Evolutionary conservation across 1,140 invertebrate species (phyloP).

Genomic region (Drosophila varians): DNA sequence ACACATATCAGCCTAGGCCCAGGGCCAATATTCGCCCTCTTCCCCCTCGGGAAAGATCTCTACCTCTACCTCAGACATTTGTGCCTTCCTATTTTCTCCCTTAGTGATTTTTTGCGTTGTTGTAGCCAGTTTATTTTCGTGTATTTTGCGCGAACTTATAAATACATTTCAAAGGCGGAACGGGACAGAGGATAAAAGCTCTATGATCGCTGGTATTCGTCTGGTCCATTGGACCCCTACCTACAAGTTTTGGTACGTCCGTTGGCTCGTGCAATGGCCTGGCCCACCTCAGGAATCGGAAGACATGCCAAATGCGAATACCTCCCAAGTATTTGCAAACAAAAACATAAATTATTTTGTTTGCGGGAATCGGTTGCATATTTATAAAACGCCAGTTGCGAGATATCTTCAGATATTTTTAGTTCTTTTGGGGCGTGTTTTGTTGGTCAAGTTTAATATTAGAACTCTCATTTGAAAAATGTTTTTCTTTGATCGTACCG

Average conservation of each 20-base stretch:
- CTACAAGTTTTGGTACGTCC: background rate
- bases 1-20: slow-evolving; percentile 21
- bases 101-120: slow-evolving; percentile 46
- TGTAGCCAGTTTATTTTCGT: slow-evolving; percentile 48
- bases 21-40: slow-evolving; percentile 9
- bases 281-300: slow-evolving; percentile 40
- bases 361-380: slow-evolving; percentile 46
- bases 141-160: slow-evolving; percentile 53
- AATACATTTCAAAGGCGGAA: slow-evolving; percentile 52
- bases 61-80: background rate
- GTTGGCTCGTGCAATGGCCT: background rate
- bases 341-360: slow-evolving; percentile 76
- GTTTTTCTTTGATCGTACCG: background rate
- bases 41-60: slow-evolving; percentile 1
- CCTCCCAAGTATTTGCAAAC: slow-evolving; percentile 76
- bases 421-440: slow-evolving; percentile 19
- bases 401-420: slow-evolving; percentile 23
- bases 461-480: slow-evolving; percentile 12
- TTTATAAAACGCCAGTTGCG: slow-evolving; percentile 46
- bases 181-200: slow-evolving; percentile 27
- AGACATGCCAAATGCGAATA: slow-evolving; percentile 64
- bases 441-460: slow-evolving; percentile 50
- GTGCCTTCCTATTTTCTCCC: slow-evolving; percentile 40
- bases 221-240: slow-evolving; percentile 1
- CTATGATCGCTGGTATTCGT: background rate